Evolutionary conservation across 2,113 vertebrate species (phyloP), one percentile per base, ranked within the genome.

Genomic region (Numida meleagris): DNA sequence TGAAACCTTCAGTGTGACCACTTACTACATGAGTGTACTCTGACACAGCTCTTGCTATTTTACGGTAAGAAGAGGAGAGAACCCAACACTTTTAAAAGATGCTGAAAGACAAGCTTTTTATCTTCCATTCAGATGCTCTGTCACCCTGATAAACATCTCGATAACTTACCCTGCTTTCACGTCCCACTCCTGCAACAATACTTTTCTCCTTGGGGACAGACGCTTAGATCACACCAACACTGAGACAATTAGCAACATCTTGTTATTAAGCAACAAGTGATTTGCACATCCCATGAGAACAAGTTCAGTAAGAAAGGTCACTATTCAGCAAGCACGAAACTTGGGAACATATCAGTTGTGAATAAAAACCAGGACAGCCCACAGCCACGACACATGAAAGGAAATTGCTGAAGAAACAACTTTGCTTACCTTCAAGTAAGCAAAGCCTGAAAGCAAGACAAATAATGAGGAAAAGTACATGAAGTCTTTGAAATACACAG

Each of bases 171-270:
- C 61, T 65, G 61, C 68, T 80, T 89, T 78, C 65, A 63, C 48
- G 72, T 53, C 45, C 83, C 75, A 29, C 19, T 93, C 61, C 40
- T 91, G 45, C 45, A 89, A 82, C 40, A 48, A 93, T 42, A 20
- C 57, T n/a, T 63, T 65, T 86, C 51, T 90, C 80, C 80, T 67
- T 57, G 8, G 65, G 89, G 87, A 91, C n/a, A 18, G 87, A 91
- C 31, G 12, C 29, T 86, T 31, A 40, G 11, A 84, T 40, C 10
- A 5, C 62, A 82, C 19, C 57, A 84, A 58, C 29, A 75, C 38
- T 34, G 76, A 68, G 70, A 63, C 61, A 86, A 82, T 57, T 66
- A 75, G 18, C 18, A 88, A 72, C 40, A 48, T 1, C 6, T 2
- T 68, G 10, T 50, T 70, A 59, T 66, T 63, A 63, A 74, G 67